Conservation (phyloP, 2,888 invertebrate genomes). For the Eristalis pertinax region DNA sequence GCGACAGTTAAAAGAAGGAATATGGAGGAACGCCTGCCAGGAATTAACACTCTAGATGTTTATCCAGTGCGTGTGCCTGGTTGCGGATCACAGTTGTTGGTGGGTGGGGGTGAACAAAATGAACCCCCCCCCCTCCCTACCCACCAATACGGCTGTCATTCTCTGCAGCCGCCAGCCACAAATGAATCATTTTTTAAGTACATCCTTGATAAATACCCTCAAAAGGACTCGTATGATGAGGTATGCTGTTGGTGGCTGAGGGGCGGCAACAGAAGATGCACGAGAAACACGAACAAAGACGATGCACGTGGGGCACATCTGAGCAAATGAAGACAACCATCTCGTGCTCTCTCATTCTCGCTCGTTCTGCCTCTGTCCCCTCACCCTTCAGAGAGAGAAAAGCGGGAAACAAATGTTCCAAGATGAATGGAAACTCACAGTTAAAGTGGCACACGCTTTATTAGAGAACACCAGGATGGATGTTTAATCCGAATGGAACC, state of each 20-base stretch:
- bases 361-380: not conserved
- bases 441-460: constrained; percentile 73
- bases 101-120: constrained; percentile 2
- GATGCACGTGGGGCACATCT: constrained; percentile 52
- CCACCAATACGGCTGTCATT: not conserved
- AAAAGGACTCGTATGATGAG: constrained; percentile 10
- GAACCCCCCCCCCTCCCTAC: not conserved
- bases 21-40: constrained; percentile 44
- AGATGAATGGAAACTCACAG: constrained; percentile 71
- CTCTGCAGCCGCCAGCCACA: constrained; percentile 2
- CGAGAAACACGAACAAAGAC: constrained; percentile 33
- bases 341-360: constrained; percentile 7
- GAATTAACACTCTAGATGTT: constrained; percentile 64
- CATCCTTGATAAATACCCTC: constrained; percentile 62
- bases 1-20: constrained; percentile 57
- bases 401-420: constrained; percentile 69
- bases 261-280: not conserved
- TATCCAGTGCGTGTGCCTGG: constrained; percentile 53
- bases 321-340: constrained; percentile 20
- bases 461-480: constrained; percentile 70
- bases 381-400: not conserved
- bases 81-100: too few species aligned
- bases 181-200: constrained; percentile 59
- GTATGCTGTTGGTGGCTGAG: not conserved
- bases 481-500: constrained; percentile 69